phyloP scores from a whole-genome alignment of 2,797 vertebrate species.

The Dipus sagitta region DNA sequence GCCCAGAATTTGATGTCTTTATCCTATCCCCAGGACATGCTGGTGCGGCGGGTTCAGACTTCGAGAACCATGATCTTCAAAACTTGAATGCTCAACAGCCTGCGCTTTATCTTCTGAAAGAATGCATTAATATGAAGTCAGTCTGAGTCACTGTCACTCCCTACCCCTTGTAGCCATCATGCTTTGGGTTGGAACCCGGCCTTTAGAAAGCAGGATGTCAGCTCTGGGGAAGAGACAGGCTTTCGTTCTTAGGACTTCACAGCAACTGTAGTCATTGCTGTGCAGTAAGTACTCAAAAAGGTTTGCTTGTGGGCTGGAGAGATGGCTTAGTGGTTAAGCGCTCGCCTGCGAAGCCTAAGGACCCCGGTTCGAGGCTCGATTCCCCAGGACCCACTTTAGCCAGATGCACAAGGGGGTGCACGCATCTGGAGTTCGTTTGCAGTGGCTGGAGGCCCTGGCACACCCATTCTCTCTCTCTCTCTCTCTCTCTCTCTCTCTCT shows the following conservation, averaged over 20 bases:
- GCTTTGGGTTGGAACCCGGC: not conserved
- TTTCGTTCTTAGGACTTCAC: not conserved
- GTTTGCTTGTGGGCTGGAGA: not conserved
- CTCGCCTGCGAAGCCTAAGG: no score
- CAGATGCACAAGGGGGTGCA: no score
- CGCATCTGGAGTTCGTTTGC: no score
- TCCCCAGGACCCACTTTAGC: no score
- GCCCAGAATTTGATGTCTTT: not conserved
- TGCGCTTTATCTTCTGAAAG: accelerated
- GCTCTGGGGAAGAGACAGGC: not conserved
- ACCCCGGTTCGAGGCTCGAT: no score
- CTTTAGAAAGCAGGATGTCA: not conserved
- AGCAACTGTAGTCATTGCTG: not conserved
- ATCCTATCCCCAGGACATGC: not conserved
- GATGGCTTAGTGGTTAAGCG: no score
- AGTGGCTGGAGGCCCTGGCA: no score
- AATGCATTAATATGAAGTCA: not conserved
- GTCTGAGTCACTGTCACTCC: no score
- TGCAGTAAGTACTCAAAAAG: not conserved
- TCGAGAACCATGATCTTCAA: not conserved
- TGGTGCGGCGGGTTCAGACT: accelerated
- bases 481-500: no score
- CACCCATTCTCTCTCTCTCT: no score
- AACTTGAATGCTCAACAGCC: accelerated
- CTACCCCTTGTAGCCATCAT: no score